Percentiles rank a stretch among this genome's conserved stretches.
Evolutionary conservation across 2,888 invertebrate genomes (phyloP).

Genomic region (Malachius bipustulatus): DNA sequence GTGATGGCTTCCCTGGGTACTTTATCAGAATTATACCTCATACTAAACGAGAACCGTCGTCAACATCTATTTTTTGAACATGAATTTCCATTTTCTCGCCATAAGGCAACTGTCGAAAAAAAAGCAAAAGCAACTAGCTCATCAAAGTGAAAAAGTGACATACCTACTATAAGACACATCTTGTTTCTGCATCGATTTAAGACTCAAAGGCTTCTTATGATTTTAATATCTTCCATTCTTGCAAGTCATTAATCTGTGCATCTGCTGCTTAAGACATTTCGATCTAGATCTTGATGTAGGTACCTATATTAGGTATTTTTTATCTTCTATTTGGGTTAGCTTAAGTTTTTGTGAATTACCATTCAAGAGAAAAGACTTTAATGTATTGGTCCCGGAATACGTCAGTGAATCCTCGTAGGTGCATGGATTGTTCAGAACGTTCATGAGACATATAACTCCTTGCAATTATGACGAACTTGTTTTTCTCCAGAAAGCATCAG

Average conservation of each 20-base stretch:
- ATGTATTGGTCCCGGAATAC: constrained; percentile 2
- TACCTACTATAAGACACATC: neutral
- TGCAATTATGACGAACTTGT: neutral
- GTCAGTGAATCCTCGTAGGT: constrained; percentile 2
- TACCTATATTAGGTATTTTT: neutral
- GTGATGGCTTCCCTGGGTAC: constrained; percentile 1
- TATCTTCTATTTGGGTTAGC: neutral
- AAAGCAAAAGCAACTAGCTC: constrained; percentile 2
- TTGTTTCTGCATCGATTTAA: neutral
- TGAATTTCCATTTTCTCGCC: neutral
- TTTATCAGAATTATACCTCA: constrained; percentile 1
- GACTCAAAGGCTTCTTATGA: neutral
- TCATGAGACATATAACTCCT: neutral
- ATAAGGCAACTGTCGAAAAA: constrained; percentile 3
- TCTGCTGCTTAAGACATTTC: neutral
- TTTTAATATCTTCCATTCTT: neutral
- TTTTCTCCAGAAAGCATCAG: constrained; percentile 3
- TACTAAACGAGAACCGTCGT: constrained; percentile 2
- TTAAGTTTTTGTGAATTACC: constrained; percentile 1
- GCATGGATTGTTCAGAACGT: neutral
- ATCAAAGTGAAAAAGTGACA: neutral
- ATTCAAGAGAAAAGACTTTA: neutral
- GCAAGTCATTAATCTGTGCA: neutral
- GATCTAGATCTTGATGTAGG: constrained; percentile 1
- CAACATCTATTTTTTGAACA: constrained; percentile 1